Percentiles rank a stretch among this genome's conserved stretches.
phyloP scores from a whole-genome alignment of 2,888 invertebrate species.

The Stegana nigrithorax region DNA sequence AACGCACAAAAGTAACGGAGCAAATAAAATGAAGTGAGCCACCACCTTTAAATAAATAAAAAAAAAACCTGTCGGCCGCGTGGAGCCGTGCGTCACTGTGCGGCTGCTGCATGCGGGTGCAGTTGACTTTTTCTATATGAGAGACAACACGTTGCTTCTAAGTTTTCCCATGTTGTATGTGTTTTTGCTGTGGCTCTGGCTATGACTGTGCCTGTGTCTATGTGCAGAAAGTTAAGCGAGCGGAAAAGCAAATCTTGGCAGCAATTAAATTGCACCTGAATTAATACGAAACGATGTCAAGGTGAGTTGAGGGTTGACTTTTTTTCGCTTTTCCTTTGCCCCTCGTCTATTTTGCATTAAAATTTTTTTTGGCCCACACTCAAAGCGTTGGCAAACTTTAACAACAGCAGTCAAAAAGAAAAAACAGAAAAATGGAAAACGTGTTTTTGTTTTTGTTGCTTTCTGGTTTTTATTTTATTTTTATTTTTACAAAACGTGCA shows the following conservation, averaged over 20 bases:
- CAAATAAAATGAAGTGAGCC: background rate
- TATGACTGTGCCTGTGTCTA: background rate
- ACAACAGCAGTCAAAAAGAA: too few species aligned
- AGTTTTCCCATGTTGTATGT: slow-evolving; percentile 16
- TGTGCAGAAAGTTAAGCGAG: slow-evolving; percentile 15
- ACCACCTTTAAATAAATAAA: too few species aligned
- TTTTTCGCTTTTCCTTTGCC: background rate
- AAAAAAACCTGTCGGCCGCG: too few species aligned
- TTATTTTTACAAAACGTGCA: background rate
- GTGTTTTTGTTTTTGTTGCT: slow-evolving; percentile 9
- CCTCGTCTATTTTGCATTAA: too few species aligned
- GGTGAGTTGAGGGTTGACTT: slow-evolving; percentile 55
- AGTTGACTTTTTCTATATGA: slow-evolving; percentile 28
- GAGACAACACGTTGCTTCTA: too few species aligned
- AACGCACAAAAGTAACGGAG: background rate
- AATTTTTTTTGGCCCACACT: too few species aligned
- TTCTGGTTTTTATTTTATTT: too few species aligned
- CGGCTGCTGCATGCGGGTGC: background rate
- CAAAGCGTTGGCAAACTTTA: too few species aligned
- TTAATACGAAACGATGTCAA: slow-evolving; percentile 50
- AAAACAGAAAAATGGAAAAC: background rate
- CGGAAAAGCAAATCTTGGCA: slow-evolving; percentile 51
- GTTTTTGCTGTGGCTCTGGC: background rate
- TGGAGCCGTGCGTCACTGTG: background rate
- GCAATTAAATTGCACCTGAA: slow-evolving; percentile 59